Evolutionary conservation across 2,888 invertebrate species (phyloP).

Genomic region (Coleophora deauratella): DNA sequence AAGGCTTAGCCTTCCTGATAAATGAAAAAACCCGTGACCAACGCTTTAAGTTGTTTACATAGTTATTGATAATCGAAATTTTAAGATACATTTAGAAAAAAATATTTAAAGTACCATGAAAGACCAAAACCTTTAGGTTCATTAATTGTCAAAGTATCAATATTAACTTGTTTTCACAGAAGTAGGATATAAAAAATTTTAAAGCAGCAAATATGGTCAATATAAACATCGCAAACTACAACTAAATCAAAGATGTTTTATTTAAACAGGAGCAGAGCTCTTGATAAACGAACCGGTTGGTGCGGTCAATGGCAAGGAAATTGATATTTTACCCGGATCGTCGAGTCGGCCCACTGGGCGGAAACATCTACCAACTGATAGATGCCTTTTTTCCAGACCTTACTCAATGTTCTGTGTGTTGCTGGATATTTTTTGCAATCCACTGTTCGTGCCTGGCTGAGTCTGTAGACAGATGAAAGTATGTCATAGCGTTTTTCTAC

Average conservation of each 20-base stretch:
- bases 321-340: conserved; percentile 57
- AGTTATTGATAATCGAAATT: too few species aligned
- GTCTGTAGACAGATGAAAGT: background rate
- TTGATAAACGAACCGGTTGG: conserved; percentile 45
- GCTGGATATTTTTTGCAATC: conserved; percentile 8
- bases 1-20: too few species aligned
- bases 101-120: too few species aligned
- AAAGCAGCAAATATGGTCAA: background rate
- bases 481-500: background rate
- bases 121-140: too few species aligned
- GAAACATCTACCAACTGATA: conserved; percentile 15
- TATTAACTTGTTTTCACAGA: too few species aligned
- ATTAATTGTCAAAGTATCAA: too few species aligned
- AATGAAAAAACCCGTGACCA: too few species aligned
- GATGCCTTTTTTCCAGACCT: conserved; percentile 18
- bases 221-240: background rate
- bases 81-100: too few species aligned
- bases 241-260: conserved; percentile 25
- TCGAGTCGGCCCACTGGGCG: conserved; percentile 21
- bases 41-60: too few species aligned
- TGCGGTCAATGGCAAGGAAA: conserved; percentile 46
- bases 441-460: conserved; percentile 1
- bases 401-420: conserved; percentile 13
- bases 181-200: too few species aligned
- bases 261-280: conserved; percentile 25